Base-by-base conservation (phyloP, 1,140 invertebrate species). In the Zaprionus tsacasi region DNA sequence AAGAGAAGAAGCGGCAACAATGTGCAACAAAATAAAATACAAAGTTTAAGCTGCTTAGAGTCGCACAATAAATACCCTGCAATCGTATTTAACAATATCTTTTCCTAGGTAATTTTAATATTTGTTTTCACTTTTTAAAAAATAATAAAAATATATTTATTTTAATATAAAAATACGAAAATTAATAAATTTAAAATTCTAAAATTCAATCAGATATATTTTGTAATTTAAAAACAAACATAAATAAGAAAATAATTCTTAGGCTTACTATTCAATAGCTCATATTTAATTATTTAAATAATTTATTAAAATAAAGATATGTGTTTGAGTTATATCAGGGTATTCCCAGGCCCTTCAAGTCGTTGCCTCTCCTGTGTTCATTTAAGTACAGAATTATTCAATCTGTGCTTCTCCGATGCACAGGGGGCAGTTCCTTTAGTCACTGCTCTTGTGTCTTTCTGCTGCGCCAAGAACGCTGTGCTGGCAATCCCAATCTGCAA, bases 11-110 rank as follows among this genome's bases (percentile, higher is more conserved):
- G 21, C 35, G 21, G 78, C 61, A 57, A 65, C 57, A 76, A 69
- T 55, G 54, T 33, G 33, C 13, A 71, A 59, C 50, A 82, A 61
- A 81, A 48, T 48, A 59, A 38, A 71, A 67, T 38, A 76, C 45
- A 76, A 17, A 38, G 15, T 58, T 40, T 21, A 0, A 50, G 17
- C 17, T 21, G 17, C 3, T 17, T 12, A 17, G 11, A 50, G 17
- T 25, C 45, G 45, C 11, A 21, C 1, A 1, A 11, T 1, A 15
- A 21, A 50, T 50, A 50, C 45, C 11, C 45, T 50, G 21, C 10
- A 5, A 50, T 17, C 11, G 21, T 21, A 21, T 21, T 21, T 21
- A 21, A 21, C 21, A 21, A 21, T 21, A 21, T 21, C 1, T 21
- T 21, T 21, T 21, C 21, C 21, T 21, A 21, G 21, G 21, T 50